phyloP scores from a whole-genome alignment of 1,140 invertebrate genomes.

The Anastrepha ludens region DNA sequence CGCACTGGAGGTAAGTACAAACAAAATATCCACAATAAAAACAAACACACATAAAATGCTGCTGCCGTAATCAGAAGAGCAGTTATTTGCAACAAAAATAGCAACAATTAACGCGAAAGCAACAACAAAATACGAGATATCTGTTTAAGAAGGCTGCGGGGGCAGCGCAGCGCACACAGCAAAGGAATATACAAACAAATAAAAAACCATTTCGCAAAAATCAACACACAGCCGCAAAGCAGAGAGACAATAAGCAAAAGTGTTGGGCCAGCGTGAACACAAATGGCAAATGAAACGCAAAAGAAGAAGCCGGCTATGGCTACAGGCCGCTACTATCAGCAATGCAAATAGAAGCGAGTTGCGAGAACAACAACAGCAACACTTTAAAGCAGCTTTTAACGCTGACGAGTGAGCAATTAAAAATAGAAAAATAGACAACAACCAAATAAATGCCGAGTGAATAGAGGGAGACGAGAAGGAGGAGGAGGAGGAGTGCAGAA shows the following conservation, averaged over 20 bases:
- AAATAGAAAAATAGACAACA: slow-evolving; percentile 43
- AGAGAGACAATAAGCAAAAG: background rate
- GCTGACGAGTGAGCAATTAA: slow-evolving; percentile 45
- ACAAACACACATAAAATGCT: background rate
- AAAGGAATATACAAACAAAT: slow-evolving; percentile 8
- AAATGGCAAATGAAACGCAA: no score
- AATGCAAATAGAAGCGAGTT: slow-evolving; percentile 18
- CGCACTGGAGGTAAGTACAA: background rate
- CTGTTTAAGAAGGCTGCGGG: background rate
- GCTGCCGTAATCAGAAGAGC: background rate
- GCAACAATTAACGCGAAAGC: slow-evolving; percentile 10
- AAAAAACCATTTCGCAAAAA: background rate
- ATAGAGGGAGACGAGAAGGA: slow-evolving; percentile 6
- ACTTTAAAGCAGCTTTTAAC: slow-evolving; percentile 48
- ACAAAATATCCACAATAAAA: slow-evolving; percentile 7
- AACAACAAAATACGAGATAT: background rate
- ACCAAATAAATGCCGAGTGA: background rate
- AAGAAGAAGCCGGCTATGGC: background rate
- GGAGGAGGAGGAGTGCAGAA: background rate
- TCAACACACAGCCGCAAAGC: background rate
- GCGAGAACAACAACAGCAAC: slow-evolving; percentile 48
- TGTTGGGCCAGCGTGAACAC: background rate
- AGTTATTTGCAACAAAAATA: slow-evolving; percentile 31
- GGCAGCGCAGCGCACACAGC: background rate
- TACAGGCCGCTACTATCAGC: background rate